Conservation (phyloP, 2,797 vertebrate species). For the Allobates femoralis region DNA sequence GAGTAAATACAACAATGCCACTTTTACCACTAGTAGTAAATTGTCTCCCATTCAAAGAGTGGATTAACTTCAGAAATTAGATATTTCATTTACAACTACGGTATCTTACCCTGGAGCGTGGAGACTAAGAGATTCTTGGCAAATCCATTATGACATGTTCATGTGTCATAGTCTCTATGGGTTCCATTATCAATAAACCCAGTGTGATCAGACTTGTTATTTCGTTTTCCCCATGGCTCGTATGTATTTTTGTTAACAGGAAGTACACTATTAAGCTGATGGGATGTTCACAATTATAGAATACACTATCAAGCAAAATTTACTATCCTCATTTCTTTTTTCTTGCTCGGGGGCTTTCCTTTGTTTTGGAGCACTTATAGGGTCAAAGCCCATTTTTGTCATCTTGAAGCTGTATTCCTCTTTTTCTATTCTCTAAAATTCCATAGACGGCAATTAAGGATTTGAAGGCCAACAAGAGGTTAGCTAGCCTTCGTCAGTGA, state of each 20-base stretch:
- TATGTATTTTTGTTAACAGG: neutral
- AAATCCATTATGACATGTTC: neutral
- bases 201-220: neutral
- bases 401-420: slow-evolving; percentile 73
- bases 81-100: too few species aligned
- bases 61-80: too few species aligned
- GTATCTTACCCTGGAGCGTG: neutral
- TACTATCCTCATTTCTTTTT: neutral
- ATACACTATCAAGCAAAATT: neutral
- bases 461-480: slow-evolving; percentile 89
- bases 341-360: slow-evolving; percentile 26
- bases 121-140: neutral
- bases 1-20: too few species aligned
- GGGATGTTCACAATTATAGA: slow-evolving; percentile 20
- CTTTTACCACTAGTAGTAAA: too few species aligned
- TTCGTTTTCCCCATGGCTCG: neutral
- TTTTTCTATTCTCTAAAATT: slow-evolving; percentile 83
- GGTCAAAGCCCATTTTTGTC: slow-evolving; percentile 71
- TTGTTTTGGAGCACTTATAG: slow-evolving; percentile 61
- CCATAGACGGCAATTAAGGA: slow-evolving; percentile 90
- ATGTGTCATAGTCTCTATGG: neutral
- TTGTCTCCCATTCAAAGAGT: too few species aligned
- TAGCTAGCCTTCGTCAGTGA: slow-evolving; percentile 85
- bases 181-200: neutral
- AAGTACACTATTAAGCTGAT: slow-evolving; percentile 8